Base-by-base conservation (phyloP, 2,113 vertebrate species). In the Dendropsophus ebraccatus region DNA sequence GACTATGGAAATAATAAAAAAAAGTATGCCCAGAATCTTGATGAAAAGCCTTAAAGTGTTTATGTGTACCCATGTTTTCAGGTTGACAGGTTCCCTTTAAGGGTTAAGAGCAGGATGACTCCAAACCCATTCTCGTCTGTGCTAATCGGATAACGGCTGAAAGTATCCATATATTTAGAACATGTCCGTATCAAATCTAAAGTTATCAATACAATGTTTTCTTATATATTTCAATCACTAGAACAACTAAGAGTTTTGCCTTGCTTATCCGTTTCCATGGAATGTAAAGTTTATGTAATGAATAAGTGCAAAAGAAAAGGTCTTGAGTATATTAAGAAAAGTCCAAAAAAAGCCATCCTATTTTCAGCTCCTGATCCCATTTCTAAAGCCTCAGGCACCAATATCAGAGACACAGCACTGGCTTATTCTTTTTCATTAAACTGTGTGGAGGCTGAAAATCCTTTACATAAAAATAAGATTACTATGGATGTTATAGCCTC, bases 401-500 rank as follows among this genome's bases (percentile, higher is more conserved):
- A 58, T 56, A 83, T 83, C 49, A 54, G 49, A 58, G 50, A 73
- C 5, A 83, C 67, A 28, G 50, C 35, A 83, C 7, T 81, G 52
- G 54, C 45, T 84, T 62, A 25, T 47, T 84, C 54, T 49, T 32
- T 49, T 84, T 47, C 41, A 76, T 60, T 60, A 84, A 62, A 60
- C 72, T 84, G 54, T 60, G 35, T 75, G 54, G 54, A 84, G 82
- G 50, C 72, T 76, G 52, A 60, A 82, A 75, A 60, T 60, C 72
- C 72, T 60, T 84, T 45, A 28, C 54, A 32, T 47, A 75, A 75
- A 84, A 75, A 77, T 78, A 85, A 32, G 60, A 85, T 85, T 62
- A 84, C 72, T 75, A 85, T 52, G 58, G 83, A 35, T 76, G 41
- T 78, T 77, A 85, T 35, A 85, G 74, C 56, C 74, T 85, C 25